Conservation (phyloP, 92 coral and sea anemone species). For the Palythoa grandiflora region DNA sequence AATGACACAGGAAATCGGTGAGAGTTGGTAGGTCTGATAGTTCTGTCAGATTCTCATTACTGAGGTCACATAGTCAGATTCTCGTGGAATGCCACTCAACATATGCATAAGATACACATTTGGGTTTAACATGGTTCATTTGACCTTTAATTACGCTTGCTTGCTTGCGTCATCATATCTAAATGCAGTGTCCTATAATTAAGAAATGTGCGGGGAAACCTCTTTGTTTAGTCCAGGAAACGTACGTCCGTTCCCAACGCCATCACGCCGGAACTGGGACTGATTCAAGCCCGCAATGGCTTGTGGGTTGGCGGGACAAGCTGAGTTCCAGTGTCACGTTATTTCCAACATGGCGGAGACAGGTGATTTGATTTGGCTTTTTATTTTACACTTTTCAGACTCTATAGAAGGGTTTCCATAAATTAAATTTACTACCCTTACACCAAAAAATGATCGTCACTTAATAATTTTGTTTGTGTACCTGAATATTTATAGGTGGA, state of each 20-base stretch:
- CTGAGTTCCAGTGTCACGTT: slow-evolving; percentile 87
- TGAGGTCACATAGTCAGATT: too few species aligned
- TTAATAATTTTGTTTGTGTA: not conserved
- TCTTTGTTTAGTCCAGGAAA: too few species aligned
- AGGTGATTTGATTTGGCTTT: slow-evolving; percentile 74
- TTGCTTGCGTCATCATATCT: too few species aligned
- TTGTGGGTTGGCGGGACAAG: slow-evolving; percentile 73
- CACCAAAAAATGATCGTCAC: not conserved
- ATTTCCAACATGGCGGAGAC: slow-evolving; percentile 99
- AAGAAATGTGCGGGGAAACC: too few species aligned
- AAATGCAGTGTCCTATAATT: too few species aligned
- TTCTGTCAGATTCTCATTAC: too few species aligned
- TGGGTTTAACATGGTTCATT: too few species aligned
- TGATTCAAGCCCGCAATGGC: not conserved
- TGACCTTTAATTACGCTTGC: too few species aligned
- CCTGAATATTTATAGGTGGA: slow-evolving; percentile 53
- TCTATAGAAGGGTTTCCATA: slow-evolving; percentile 34
- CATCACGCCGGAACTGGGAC: not conserved
- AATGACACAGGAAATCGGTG: not conserved
- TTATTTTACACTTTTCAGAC: slow-evolving; percentile 41
- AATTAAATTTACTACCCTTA: not conserved
- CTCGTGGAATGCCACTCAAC: too few species aligned
- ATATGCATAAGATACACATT: too few species aligned
- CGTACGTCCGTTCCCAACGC: not conserved
- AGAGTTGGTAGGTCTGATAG: not conserved